Conservation (phyloP, 1,140 invertebrate genomes). For the Chironomus striatipennis region DNA sequence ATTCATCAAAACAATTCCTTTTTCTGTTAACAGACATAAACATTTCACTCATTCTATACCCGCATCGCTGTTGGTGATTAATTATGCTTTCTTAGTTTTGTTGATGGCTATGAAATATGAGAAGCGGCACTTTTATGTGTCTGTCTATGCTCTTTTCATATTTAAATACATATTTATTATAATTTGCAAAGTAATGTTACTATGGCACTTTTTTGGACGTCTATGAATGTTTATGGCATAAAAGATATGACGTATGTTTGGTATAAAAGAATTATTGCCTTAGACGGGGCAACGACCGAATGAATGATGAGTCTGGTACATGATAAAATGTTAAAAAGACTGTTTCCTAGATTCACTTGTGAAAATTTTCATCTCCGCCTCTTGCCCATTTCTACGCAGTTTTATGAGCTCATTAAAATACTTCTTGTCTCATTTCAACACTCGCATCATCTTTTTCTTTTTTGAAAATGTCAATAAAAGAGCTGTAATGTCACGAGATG, state of each 20-base stretch:
- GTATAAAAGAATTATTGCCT: neutral
- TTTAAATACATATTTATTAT: neutral
- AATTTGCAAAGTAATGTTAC: neutral
- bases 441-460: no score
- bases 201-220: no score
- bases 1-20: no score
- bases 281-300: slow-evolving; percentile 4
- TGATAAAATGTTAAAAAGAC: neutral
- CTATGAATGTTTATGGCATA: no score
- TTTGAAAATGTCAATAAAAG: no score
- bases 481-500: no score
- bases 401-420: no score
- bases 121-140: neutral
- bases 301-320: neutral
- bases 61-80: neutral
- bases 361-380: no score
- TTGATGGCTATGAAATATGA: neutral
- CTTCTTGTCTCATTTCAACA: no score
- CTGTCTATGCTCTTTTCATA: neutral
- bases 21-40: no score
- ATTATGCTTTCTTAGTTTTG: neutral
- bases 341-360: neutral
- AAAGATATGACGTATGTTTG: neutral
- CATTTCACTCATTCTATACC: neutral
- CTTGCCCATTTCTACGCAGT: no score